A percentile compares a stretch with the other conserved stretches of the same genome.
These are phyloP conservation scores for Coptodon rendalli DNA, from an alignment of 2,113 vertebrate genomes.

Conservation along the genomic window DNA sequence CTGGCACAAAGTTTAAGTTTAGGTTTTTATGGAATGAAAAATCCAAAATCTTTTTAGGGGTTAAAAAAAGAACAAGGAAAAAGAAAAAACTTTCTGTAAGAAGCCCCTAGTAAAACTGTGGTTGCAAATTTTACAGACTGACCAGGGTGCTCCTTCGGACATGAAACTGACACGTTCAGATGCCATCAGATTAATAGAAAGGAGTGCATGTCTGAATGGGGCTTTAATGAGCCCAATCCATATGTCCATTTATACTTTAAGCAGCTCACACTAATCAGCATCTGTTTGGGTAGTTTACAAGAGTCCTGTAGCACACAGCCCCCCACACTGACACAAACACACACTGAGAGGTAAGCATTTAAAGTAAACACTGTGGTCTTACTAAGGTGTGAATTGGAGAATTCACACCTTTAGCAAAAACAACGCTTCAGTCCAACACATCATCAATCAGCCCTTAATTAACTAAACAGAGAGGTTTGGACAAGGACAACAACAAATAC, in stretches of 20 bases:
- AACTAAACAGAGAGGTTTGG: conserved; percentile 48
- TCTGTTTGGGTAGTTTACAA: conserved; percentile 58
- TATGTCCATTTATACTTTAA: conserved; percentile 62
- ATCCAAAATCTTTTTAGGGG: not conserved
- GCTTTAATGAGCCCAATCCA: conserved; percentile 56
- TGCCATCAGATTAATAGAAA: not conserved
- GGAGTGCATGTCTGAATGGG: not conserved
- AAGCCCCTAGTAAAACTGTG: not conserved
- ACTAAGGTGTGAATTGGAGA: conserved; percentile 65
- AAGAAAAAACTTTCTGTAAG: not conserved
- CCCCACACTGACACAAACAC: conserved; percentile 5
- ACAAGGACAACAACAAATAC: conserved; percentile 37
- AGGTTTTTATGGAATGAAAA: not conserved
- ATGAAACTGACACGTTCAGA: not conserved
- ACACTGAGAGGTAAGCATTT: conserved; percentile 21
- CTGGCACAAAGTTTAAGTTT: not conserved
- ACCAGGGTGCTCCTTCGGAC: not conserved
- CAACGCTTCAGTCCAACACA: conserved; percentile 53
- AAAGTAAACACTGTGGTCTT: conserved; percentile 48
- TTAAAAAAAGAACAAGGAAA: not conserved
- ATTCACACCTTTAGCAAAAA: conserved; percentile 70
- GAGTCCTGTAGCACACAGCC: conserved; percentile 56
- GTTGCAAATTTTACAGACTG: not conserved
- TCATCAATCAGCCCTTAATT: conserved; percentile 72
- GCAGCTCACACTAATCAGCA: conserved; percentile 70